Evolutionary conservation across 2,888 invertebrate genomes (phyloP).

Genomic region (Caenorhabditis uteleia): DNA sequence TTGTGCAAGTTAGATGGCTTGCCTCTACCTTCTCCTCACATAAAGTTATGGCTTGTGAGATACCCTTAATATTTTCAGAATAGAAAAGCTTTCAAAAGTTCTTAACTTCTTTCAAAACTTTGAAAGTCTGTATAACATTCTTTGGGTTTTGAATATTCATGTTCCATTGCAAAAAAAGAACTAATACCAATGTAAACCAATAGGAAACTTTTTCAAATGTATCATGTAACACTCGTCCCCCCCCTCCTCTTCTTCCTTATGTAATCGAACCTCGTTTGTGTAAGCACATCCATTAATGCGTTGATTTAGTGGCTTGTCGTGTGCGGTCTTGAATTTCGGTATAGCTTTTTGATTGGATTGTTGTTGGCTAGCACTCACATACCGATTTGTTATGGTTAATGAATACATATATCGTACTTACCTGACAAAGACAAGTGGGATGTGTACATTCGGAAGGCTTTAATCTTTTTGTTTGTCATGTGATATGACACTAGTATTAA

Average conservation of each 20-base stretch:
- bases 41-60: too few species aligned
- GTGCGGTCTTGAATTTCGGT: conserved; percentile 4
- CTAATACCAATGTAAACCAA: too few species aligned
- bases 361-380: not conserved
- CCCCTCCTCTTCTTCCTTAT: conserved; percentile 22
- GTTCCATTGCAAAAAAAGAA: too few species aligned
- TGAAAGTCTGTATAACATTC: too few species aligned
- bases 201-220: conserved; percentile 2
- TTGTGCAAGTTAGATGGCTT: too few species aligned
- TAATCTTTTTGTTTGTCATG: conserved; percentile 34
- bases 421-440: too few species aligned
- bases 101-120: too few species aligned
- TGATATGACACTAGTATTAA: conserved; percentile 37
- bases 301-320: conserved; percentile 8
- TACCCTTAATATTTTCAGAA: too few species aligned
- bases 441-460: conserved; percentile 32
- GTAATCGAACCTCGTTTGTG: conserved; percentile 26
- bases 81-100: too few species aligned
- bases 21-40: too few species aligned
- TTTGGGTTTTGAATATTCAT: too few species aligned
- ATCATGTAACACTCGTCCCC: conserved; percentile 24
- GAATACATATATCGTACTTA: conserved; percentile 29
- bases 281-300: conserved; percentile 17
- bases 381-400: not conserved
- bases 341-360: too few species aligned